Conservation (phyloP, 2,888 invertebrate species). For the Syrista parreyssii region DNA sequence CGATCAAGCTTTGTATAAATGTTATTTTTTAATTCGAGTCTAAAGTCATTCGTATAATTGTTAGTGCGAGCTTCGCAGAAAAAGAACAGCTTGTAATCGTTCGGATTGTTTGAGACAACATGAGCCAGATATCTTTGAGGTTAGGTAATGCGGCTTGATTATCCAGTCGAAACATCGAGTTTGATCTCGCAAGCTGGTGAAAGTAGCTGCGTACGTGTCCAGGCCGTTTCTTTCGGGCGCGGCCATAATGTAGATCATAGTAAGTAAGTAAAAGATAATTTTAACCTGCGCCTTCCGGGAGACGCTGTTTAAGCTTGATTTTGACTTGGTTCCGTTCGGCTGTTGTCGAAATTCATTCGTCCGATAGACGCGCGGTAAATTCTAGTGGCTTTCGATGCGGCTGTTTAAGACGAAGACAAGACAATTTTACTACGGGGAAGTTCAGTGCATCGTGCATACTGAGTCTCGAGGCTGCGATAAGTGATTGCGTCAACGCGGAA, state of each 20-base stretch:
- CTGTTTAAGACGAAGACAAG: background rate
- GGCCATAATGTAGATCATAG: background rate
- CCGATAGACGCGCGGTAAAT: background rate
- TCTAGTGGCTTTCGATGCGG: background rate
- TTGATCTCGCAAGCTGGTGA: background rate
- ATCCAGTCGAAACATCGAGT: background rate
- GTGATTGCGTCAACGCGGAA: conserved; percentile 62
- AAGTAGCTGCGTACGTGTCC: background rate
- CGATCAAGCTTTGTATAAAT: background rate
- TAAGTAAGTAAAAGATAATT: background rate
- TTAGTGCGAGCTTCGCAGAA: background rate
- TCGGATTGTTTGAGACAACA: background rate
- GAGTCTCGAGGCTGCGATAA: conserved; percentile 36
- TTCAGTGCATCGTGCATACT: background rate
- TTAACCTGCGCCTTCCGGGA: background rate
- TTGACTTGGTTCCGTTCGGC: background rate
- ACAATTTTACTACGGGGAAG: background rate
- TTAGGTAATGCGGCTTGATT: background rate
- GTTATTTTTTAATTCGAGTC: background rate
- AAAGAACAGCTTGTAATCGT: background rate
- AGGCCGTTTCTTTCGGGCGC: background rate
- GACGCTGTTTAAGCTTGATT: background rate
- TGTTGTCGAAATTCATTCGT: background rate
- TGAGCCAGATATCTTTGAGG: background rate
- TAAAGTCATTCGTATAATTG: background rate